Conservation (phyloP, 2,888 invertebrate species). For the Mimachlamys varia region DNA sequence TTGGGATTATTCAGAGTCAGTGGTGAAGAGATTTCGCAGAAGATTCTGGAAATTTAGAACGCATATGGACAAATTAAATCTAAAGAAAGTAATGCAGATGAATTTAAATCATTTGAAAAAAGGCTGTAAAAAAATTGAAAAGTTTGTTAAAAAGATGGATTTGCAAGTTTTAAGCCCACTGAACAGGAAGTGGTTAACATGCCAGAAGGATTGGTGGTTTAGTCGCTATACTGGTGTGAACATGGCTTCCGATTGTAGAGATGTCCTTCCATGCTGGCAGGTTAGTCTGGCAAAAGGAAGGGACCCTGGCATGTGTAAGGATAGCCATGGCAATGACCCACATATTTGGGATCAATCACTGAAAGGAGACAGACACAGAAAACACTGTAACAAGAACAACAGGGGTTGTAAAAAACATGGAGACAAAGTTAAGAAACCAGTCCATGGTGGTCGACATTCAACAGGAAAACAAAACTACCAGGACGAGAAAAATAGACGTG, state of each 20-base stretch:
- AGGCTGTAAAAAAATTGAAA: constrained; percentile 31
- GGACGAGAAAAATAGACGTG: not conserved
- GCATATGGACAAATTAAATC: constrained; percentile 37
- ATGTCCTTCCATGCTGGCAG: constrained; percentile 39
- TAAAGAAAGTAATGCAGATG: constrained; percentile 38
- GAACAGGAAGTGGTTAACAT: constrained; percentile 43
- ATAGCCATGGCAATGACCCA: not conserved
- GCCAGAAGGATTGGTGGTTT: constrained; percentile 47
- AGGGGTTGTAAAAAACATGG: not conserved
- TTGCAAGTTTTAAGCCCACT: not conserved
- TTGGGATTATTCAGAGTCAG: not conserved
- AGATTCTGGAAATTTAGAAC: constrained; percentile 38
- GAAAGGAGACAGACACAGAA: constrained; percentile 42
- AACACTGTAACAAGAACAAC: constrained; percentile 38
- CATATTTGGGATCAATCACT: not conserved
- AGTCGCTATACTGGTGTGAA: not conserved
- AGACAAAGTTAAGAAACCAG: not conserved
- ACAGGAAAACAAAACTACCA: not conserved
- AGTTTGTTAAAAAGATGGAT: constrained; percentile 36
- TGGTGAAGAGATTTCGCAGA: not conserved
- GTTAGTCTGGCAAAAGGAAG: not conserved
- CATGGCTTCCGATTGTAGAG: constrained; percentile 38
- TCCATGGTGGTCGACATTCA: not conserved
- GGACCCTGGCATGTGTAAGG: not conserved
- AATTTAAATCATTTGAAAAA: constrained; percentile 32